phyloP scores from a whole-genome alignment of 1,140 invertebrate species.

The Sogatella furcifera region DNA sequence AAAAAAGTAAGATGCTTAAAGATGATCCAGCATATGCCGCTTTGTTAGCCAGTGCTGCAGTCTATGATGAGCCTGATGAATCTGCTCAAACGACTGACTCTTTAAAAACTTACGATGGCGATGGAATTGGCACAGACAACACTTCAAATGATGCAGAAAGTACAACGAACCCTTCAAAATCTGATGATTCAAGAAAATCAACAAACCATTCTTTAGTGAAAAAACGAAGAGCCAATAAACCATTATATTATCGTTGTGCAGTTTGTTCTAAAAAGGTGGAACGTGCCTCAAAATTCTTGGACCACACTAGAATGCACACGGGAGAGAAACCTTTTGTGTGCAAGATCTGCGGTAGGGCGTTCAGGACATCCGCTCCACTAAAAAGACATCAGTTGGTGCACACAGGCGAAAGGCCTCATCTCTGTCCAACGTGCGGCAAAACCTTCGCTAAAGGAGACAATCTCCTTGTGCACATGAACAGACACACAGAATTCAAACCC shows the following conservation, averaged over 20 bases:
- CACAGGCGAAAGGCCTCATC: constrained; percentile 47
- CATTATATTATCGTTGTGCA: neutral
- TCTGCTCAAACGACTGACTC: no score
- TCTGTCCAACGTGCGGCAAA: constrained; percentile 51
- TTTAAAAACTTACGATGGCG: no score
- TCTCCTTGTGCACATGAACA: constrained; percentile 32
- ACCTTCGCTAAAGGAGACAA: constrained; percentile 41
- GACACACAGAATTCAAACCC: constrained; percentile 40
- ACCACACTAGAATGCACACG: neutral
- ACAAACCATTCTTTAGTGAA: constrained; percentile 28
- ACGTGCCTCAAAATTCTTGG: no score
- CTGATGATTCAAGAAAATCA: constrained; percentile 33
- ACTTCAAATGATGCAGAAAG: no score
- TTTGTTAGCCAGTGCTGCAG: no score
- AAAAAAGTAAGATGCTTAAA: no score
- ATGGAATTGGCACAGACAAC: no score
- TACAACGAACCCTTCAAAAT: no score
- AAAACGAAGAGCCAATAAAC: no score
- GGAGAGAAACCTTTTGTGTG: constrained; percentile 36
- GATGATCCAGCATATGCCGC: no score
- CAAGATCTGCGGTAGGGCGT: constrained; percentile 34
- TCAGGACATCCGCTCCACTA: constrained; percentile 36
- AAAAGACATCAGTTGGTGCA: constrained; percentile 40
- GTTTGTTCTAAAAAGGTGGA: neutral
- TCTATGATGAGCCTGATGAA: no score